phyloP scores from a whole-genome alignment of 2,797 vertebrate species.

The Saxicola maurus region DNA sequence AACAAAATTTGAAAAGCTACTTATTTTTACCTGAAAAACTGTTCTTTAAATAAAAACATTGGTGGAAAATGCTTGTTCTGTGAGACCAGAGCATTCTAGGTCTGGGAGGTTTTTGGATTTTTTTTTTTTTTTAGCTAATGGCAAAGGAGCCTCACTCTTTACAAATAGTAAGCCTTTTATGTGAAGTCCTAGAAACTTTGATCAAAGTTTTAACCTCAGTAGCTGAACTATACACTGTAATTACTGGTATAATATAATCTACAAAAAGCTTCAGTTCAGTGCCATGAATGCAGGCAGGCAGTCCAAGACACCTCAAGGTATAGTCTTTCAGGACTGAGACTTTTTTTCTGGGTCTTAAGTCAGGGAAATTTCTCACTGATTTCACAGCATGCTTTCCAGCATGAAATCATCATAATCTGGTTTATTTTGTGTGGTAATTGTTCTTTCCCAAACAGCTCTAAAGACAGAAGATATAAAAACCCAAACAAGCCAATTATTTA shows the following conservation, averaged over 20 bases:
- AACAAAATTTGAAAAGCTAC: neutral
- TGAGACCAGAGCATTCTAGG: neutral
- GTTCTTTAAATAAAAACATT: neutral
- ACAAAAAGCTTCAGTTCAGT: neutral
- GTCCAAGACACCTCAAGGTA: neutral
- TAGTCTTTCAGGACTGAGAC: neutral
- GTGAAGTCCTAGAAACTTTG: neutral
- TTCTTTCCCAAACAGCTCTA: neutral
- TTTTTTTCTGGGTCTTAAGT: neutral
- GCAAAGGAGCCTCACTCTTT: neutral
- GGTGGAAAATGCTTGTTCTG: neutral
- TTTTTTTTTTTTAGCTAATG: neutral
- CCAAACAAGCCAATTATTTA: neutral
- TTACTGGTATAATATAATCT: neutral
- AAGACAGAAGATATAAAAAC: neutral
- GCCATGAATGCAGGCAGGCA: neutral
- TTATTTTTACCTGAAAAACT: conserved; percentile 24
- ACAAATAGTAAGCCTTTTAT: neutral
- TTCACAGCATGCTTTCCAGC: neutral
- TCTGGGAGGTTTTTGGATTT: neutral
- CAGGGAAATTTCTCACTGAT: neutral
- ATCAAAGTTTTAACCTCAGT: conserved; percentile 1
- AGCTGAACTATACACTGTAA: neutral
- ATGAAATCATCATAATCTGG: neutral
- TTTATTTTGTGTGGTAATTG: neutral